phyloP scores from a whole-genome alignment of 1,140 invertebrate species.

The Phthorimaea operculella region DNA sequence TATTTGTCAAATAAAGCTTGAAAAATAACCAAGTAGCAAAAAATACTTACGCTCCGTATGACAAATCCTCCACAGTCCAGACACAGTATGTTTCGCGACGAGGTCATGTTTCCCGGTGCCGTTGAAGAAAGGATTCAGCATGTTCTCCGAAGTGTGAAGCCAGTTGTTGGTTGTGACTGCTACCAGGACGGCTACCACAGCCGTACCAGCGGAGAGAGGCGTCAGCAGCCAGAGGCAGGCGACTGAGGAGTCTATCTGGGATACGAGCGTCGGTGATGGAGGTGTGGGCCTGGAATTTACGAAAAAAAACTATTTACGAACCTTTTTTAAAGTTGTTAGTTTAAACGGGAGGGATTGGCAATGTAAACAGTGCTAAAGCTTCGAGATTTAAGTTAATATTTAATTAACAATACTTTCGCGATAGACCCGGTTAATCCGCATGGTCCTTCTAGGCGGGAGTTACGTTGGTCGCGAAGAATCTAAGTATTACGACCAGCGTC shows the following conservation, averaged over 20 bases:
- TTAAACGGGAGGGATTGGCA: too few relatives aligned
- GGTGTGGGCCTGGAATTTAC: conserved; percentile 47
- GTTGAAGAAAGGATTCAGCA: conserved; percentile 74
- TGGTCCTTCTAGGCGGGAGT: too few relatives aligned
- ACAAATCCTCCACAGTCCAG: conserved; percentile 77
- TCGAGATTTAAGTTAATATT: too few relatives aligned
- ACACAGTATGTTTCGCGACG: conserved; percentile 75
- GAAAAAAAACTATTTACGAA: not conserved
- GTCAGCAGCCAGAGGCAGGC: conserved; percentile 74
- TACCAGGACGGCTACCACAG: conserved; percentile 72
- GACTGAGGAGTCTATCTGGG: conserved; percentile 68
- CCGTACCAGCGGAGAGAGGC: conserved; percentile 72
- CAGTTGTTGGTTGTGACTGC: conserved; percentile 77
- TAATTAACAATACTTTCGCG: too few relatives aligned
- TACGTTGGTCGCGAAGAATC: too few relatives aligned
- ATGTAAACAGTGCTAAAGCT: too few relatives aligned
- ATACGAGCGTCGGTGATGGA: conserved; percentile 54
- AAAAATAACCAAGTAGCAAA: not conserved
- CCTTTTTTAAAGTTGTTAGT: too few relatives aligned
- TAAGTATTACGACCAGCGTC: too few relatives aligned
- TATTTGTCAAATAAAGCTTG: too few relatives aligned
- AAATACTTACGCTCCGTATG: conserved; percentile 75
- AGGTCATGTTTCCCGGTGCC: conserved; percentile 73
- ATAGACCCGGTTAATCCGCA: too few relatives aligned
- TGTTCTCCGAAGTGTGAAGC: conserved; percentile 77